These are phyloP conservation scores for Eupithecia exiguata DNA, from an alignment of 2,888 invertebrate species.

Conservation along the genomic window DNA sequence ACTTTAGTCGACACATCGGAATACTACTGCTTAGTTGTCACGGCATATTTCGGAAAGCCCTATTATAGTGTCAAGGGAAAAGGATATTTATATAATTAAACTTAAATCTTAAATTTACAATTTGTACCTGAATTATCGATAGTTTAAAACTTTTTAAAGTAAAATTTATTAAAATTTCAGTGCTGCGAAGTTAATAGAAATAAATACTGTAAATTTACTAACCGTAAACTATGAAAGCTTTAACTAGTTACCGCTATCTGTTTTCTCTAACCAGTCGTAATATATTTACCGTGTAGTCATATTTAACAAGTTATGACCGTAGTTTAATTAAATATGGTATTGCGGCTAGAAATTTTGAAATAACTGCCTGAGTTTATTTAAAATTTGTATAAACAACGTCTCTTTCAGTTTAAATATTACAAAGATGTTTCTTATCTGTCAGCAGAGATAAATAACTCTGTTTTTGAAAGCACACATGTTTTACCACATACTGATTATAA, in stretches of 20 bases:
- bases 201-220: not conserved
- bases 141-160: not conserved
- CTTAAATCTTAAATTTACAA: not conserved
- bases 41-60: not conserved
- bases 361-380: not conserved
- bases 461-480: constrained; percentile 44
- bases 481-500: constrained; percentile 43
- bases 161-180: not conserved
- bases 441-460: constrained; percentile 35
- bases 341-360: not conserved
- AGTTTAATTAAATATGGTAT: not conserved
- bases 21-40: not conserved
- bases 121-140: not conserved
- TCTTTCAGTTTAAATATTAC: constrained; percentile 1
- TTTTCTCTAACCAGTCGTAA: constrained; percentile 2
- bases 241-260: not conserved
- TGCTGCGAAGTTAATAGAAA: not conserved
- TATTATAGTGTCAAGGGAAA: not conserved
- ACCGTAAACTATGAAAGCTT: not conserved
- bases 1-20: not conserved
- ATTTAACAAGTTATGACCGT: constrained; percentile 4
- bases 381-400: constrained; percentile 7
- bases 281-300: not conserved
- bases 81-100: not conserved
- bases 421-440: constrained; percentile 31